Evolutionary conservation across 2,888 invertebrate species (phyloP).

Genomic region (Tenthredo notha): DNA sequence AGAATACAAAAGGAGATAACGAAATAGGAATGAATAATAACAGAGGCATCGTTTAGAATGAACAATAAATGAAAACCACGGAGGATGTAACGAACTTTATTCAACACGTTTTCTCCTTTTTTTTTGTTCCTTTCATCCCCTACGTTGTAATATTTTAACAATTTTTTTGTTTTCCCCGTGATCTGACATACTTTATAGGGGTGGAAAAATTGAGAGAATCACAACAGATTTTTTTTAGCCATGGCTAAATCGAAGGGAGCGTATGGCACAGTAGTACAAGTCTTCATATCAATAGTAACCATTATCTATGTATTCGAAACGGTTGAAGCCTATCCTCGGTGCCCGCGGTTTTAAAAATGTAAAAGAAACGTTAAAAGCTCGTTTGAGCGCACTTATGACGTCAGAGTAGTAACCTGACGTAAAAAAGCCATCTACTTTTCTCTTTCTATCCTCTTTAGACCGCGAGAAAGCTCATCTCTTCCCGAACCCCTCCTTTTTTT

Average conservation of each 20-base stretch:
- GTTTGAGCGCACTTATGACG: constrained; percentile 44
- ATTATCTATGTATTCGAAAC: constrained; percentile 11
- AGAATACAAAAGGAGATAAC: not conserved
- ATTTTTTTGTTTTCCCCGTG: not conserved
- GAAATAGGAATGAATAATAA: constrained; percentile 12
- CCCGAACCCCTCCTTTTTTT: not conserved
- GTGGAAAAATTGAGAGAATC: not conserved
- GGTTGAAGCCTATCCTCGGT: not conserved
- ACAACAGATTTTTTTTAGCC: not conserved
- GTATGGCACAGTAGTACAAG: not conserved
- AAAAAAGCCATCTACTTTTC: constrained; percentile 37
- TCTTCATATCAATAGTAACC: constrained; percentile 6
- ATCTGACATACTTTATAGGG: not conserved
- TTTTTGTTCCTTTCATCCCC: not conserved
- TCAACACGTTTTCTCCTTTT: not conserved
- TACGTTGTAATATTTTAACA: not conserved
- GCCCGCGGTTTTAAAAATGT: not conserved
- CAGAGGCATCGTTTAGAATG: not conserved
- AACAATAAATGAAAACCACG: not conserved
- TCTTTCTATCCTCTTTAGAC: constrained; percentile 7
- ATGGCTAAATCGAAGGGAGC: not conserved
- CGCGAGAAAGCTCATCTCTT: constrained; percentile 33
- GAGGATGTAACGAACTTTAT: not conserved
- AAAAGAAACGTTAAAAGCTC: constrained; percentile 39
- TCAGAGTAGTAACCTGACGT: constrained; percentile 22